phyloP scores from a whole-genome alignment of 2,888 invertebrate species.

The Hyposoter dolosus region DNA sequence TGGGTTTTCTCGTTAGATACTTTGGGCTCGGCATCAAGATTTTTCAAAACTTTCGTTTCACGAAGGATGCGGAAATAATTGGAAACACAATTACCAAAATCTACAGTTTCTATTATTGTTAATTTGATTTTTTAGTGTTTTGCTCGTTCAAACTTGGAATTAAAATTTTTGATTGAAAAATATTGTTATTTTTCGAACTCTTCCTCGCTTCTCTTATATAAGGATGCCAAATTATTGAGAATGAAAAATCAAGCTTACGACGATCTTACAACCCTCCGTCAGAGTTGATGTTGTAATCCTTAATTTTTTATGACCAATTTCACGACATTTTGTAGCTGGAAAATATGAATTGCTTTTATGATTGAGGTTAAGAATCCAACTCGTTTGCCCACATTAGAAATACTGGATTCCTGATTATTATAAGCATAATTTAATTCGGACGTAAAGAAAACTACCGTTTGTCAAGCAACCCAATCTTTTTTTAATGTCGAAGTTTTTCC shows the following conservation, averaged over 20 bases:
- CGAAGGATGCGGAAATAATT: slow-evolving; percentile 2
- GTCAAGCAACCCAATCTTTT: slow-evolving; percentile 39
- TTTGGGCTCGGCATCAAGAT: slow-evolving; percentile 3
- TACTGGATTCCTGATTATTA: slow-evolving; percentile 1
- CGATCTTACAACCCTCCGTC: neutral
- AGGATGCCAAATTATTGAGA: neutral
- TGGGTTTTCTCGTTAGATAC: slow-evolving; percentile 23
- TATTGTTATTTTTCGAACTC: neutral
- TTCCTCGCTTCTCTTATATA: neutral
- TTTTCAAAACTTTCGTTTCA: slow-evolving; percentile 32
- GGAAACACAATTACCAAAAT: neutral
- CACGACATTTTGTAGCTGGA: neutral
- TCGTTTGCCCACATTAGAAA: neutral
- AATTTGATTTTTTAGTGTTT: neutral
- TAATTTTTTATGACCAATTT: neutral
- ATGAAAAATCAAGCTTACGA: neutral
- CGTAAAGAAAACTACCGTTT: slow-evolving; percentile 2
- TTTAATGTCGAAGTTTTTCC: slow-evolving; percentile 19
- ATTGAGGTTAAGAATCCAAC: neutral
- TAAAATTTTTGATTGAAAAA: neutral
- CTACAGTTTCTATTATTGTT: neutral
- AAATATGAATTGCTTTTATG: neutral
- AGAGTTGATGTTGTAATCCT: neutral
- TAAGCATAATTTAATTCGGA: neutral
- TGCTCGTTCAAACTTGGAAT: neutral